A percentile compares a stretch with the other conserved stretches of the same genome.
phyloP scores from a whole-genome alignment of 2,797 vertebrate species.

The Miichthys miiuy region DNA sequence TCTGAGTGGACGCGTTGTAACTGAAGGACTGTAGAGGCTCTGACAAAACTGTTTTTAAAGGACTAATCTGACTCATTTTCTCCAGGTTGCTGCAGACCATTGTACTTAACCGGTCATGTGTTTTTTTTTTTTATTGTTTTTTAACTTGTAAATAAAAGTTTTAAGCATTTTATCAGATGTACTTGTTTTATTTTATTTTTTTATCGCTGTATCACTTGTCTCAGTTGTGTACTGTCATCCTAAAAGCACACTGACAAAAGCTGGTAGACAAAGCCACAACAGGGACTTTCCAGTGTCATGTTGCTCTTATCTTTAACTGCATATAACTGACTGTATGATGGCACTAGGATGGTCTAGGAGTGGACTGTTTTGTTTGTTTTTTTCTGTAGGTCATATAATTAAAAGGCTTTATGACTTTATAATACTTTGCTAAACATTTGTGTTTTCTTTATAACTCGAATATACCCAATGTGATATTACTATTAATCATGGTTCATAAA shows the following conservation, averaged over 20 bases:
- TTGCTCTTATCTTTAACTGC: constrained; percentile 36
- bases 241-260: not conserved
- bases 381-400: not conserved
- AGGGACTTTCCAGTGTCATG: constrained; percentile 60
- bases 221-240: not conserved
- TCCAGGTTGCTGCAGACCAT: constrained; percentile 7
- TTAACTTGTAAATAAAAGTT: constrained; percentile 86
- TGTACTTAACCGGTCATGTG: not conserved
- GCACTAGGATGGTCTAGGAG: no score
- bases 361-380: not conserved
- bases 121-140: constrained; percentile 39
- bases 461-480: not conserved
- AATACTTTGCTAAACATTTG: not conserved
- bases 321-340: constrained; percentile 10
- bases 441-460: not conserved
- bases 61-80: constrained; percentile 15
- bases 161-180: constrained; percentile 53
- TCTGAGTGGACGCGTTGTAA: not conserved
- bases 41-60: constrained; percentile 7
- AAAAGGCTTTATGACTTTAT: not conserved
- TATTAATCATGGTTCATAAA: not conserved
- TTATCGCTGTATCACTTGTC: not conserved
- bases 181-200: not conserved
- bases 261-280: not conserved
- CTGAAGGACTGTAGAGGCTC: not conserved